Evolutionary conservation across 2,797 vertebrate genomes (phyloP).

Genomic region (Botia almorhae): DNA sequence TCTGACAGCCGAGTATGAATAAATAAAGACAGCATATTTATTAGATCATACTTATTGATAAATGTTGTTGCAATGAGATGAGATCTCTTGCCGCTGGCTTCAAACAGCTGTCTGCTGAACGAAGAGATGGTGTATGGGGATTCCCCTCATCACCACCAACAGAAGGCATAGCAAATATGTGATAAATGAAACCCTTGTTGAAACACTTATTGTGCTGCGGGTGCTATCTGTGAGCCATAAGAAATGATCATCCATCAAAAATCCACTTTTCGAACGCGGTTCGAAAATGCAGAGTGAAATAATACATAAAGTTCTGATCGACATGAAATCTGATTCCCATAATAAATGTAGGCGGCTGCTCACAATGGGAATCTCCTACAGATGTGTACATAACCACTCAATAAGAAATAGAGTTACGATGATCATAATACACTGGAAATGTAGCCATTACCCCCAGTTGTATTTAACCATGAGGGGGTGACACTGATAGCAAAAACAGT

Average conservation of each 20-base stretch:
- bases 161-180: constrained; percentile 23
- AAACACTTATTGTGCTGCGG: background rate
- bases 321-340: background rate
- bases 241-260: constrained; percentile 15
- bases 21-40: constrained; percentile 13
- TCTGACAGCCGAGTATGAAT: constrained; percentile 19
- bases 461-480: background rate
- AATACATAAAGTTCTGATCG: constrained; percentile 1
- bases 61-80: constrained; percentile 18
- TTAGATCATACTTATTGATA: constrained; percentile 33
- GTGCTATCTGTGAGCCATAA: constrained; percentile 5
- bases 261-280: background rate
- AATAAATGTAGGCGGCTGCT: background rate
- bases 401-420: background rate
- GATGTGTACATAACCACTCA: background rate
- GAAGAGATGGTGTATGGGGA: constrained; percentile 8
- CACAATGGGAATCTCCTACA: background rate
- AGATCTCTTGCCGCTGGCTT: constrained; percentile 29
- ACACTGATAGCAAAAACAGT: constrained; percentile 4
- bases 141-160: constrained; percentile 8
- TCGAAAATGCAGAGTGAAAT: constrained; percentile 5
- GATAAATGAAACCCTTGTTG: background rate
- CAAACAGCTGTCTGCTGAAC: constrained; percentile 20
- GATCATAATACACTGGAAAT: background rate
- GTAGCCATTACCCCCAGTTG: background rate